Base-by-base conservation (phyloP, 2,888 invertebrate genomes). In the Crioceris asparagi region DNA sequence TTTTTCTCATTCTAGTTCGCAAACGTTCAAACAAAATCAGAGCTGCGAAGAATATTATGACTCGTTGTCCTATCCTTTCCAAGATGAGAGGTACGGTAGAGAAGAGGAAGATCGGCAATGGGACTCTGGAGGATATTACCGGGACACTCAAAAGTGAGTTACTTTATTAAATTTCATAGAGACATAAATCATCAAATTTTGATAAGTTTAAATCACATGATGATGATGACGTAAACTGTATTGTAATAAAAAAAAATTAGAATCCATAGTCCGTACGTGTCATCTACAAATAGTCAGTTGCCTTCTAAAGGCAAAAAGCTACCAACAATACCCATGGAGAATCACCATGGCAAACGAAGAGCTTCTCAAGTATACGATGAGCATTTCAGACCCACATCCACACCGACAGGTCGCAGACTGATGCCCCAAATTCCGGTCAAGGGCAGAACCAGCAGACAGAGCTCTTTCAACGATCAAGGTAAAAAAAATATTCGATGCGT, bases 81-180 rank as follows among this genome's bases (percentile, higher is more conserved):
- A 77, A 58, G 67, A 75, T 41, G 70, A 65, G 39, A 52, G 73
- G 41, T 73, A 73, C 52, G 74, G 71, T 29, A 69, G 71, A 52
- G 72, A 74, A 43, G 79, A 81, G 40, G 80, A 80, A 55, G 75
- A 79, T 49, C 67, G 78, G 7, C 80, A 79, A 52, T 83, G 81
- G 81, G 81, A 81, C 53, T 76, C 77, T 29, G 79, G 79, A 55
- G 80, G 81, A n/a, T n/a, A n/a, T n/a, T n/a, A n/a, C n/a, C n/a
- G n/a, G n/a, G n/a, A n/a, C n/a, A n/a, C n/a, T n/a, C n/a, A n/a
- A n/a, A n/a, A n/a, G n/a, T n/a, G n/a, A n/a, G n/a, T n/a, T n/a
- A n/a, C n/a, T n/a, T n/a, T n/a, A n/a, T n/a, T n/a, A n/a, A n/a
- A n/a, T n/a, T n/a, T n/a, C n/a, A n/a, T n/a, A n/a, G n/a, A n/a